Base-by-base conservation (phyloP, 2,113 vertebrate genomes). In the Microcebus tavaratra region DNA sequence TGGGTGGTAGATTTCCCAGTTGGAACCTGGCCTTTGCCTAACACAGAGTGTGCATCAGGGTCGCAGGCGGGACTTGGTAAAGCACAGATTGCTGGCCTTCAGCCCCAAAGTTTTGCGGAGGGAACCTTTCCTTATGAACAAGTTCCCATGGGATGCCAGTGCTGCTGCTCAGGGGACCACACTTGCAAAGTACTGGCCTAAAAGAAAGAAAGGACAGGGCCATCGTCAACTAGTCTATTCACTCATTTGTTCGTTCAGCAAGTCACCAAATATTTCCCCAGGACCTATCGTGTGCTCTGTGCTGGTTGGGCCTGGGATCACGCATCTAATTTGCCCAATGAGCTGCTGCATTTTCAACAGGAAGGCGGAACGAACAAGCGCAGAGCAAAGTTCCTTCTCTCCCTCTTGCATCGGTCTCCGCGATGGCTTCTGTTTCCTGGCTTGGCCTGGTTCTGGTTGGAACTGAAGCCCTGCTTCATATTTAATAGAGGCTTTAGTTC, bases 401-500 rank as follows among this genome's bases (percentile, higher is more conserved):
- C 45, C 18, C 23, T 7, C 57, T 50, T 73, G 17, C 50, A 20
- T 67, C 48, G 2, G 0, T 29, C 72, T 92, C 21, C 0, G 0
- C 0, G 4, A 20, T 25, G 25, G 63, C 93, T 98, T 98, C 34
- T 8, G 73, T 70, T 87, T 55, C 94, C 21, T 75, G 8, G 21
- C 82, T 96, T 90, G 97, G 87, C 87, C 76, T 95, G 31, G 88
- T 94, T 95, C 90, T 88, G 21, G 25, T 82, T 90, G 86, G 79
- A 96, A 90, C 50, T 6, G 93, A 95, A 94, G 88, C 75, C 45
- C 89, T 98, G 53, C 78, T 97, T 93, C 97, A 96, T 95, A 96
- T 95, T 96, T 97, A 98, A 98, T 97, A 81, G 59, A 96, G 85
- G 80, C 88, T 97, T 97, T 98, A 92, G 92, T 95, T 93, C 18